Evolutionary conservation across 2,797 vertebrate species (phyloP).

Genomic region (Denticeps clupeoides): DNA sequence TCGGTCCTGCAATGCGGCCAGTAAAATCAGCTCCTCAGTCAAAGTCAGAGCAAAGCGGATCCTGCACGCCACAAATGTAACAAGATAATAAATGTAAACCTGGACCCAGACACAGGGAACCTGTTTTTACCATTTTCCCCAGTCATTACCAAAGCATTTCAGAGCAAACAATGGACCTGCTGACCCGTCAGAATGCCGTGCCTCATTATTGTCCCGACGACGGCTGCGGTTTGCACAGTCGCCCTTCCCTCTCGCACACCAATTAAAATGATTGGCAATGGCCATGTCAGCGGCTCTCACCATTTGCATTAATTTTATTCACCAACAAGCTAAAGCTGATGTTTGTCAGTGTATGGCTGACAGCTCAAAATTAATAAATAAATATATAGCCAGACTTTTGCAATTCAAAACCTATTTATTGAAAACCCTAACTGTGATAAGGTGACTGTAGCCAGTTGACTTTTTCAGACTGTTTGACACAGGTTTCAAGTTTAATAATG

Average conservation of each 20-base stretch:
- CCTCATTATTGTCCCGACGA: constrained; percentile 36
- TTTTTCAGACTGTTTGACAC: no score
- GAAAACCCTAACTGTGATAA: no score
- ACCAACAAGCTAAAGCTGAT: neutral
- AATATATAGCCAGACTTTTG: neutral
- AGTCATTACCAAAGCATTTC: constrained; percentile 22
- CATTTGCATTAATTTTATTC: constrained; percentile 13
- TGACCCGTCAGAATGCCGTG: constrained; percentile 24
- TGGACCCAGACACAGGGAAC: constrained; percentile 9
- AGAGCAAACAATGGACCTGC: constrained; percentile 25
- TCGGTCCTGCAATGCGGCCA: neutral
- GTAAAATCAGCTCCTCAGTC: neutral
- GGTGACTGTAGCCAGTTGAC: no score
- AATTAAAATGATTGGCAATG: constrained; percentile 45
- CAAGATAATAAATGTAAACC: constrained; percentile 10
- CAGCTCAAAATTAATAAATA: neutral
- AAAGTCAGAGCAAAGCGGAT: neutral
- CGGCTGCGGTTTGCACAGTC: constrained; percentile 11
- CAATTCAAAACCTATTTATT: no score
- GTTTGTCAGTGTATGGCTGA: neutral
- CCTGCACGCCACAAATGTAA: constrained; percentile 7
- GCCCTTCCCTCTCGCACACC: constrained; percentile 19
- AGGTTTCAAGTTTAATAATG: no score
- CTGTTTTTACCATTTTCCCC: constrained; percentile 10
- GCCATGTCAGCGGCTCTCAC: constrained; percentile 16